Base-by-base conservation (phyloP, 1,140 invertebrate genomes). In the Phymorhynchus buccinoides region DNA sequence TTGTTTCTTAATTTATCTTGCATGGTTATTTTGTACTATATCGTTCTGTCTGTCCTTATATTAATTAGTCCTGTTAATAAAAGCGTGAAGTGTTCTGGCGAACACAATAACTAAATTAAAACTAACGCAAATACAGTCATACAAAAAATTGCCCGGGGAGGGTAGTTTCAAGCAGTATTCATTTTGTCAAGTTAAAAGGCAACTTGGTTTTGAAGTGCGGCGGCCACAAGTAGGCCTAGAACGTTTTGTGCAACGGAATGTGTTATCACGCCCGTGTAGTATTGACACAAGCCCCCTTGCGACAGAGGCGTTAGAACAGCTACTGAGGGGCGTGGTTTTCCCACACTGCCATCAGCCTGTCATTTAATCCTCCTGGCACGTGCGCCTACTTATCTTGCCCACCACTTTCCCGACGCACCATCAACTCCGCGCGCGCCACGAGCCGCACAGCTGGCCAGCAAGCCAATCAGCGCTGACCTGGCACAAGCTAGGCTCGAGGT, bases 301-400 rank as follows among this genome's bases (percentile, higher is more conserved):
- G 84, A 80, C 83, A 84, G 87, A 85, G 73, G 82, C 80, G 81
- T 75, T 48, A 9, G 18, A 12, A 62, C 6, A 75, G 68, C 81
- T 84, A 82, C 68, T 79, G 83, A 86, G 86, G 84, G 89, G 89
- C 87, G 89, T 68, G 82, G 88, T 89, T 90, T 90, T 90, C 89
- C 89, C 89, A 90, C 87, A 89, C 86, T 86, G 79, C 75, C 78
- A 84, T 73, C 77, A 62, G 73, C 85, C 81, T 81, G 80, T 87
- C 77, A 86, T 73, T 84, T 86, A 87, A 88, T 87, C 86, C 71
- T 39, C 52, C 48, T 84, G 89, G 86, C 87, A 89, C 88, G 88
- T 88, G 87, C 80, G 86, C 75, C 84, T 88, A 87, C 88, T 88
- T 89, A 89, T 87, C 85, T n/a, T 88, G 87, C 84, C 86, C 86